phyloP scores from a whole-genome alignment of 1,140 invertebrate species.

The Magallana ariakensis region DNA sequence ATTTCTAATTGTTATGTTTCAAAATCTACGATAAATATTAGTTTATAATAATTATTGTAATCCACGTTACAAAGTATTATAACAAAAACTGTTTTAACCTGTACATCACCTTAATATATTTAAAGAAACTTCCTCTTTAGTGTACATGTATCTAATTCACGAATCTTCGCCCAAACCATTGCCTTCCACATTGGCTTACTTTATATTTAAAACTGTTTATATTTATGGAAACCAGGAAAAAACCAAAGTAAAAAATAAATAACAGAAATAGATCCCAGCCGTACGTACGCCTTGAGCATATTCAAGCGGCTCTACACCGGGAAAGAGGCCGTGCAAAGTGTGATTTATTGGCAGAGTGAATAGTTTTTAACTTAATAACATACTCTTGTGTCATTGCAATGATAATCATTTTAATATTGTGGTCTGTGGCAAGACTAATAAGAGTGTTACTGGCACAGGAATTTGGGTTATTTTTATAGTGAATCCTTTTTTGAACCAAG shows the following conservation, averaged over 20 bases:
- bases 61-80: too few species aligned
- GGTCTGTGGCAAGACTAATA: constrained; percentile 22
- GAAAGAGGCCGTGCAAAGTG: neutral
- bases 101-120: too few species aligned
- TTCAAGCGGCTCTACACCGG: neutral
- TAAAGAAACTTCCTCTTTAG: neutral
- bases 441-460: neutral
- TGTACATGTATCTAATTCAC: neutral
- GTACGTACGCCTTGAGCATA: neutral
- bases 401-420: constrained; percentile 27
- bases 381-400: neutral
- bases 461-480: too few species aligned
- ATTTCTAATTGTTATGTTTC: neutral
- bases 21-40: neutral
- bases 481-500: too few species aligned
- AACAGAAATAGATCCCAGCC: constrained; percentile 1
- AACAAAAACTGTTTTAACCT: too few species aligned
- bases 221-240: constrained; percentile 17
- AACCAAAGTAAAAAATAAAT: constrained; percentile 17
- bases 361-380: constrained; percentile 4
- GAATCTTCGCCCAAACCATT: neutral
- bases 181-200: neutral
- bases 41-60: too few species aligned
- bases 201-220: neutral
- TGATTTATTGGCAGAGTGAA: constrained; percentile 19